Evolutionary conservation across 2,888 invertebrate genomes (phyloP).

Genomic region (Gerosis bhagava): DNA sequence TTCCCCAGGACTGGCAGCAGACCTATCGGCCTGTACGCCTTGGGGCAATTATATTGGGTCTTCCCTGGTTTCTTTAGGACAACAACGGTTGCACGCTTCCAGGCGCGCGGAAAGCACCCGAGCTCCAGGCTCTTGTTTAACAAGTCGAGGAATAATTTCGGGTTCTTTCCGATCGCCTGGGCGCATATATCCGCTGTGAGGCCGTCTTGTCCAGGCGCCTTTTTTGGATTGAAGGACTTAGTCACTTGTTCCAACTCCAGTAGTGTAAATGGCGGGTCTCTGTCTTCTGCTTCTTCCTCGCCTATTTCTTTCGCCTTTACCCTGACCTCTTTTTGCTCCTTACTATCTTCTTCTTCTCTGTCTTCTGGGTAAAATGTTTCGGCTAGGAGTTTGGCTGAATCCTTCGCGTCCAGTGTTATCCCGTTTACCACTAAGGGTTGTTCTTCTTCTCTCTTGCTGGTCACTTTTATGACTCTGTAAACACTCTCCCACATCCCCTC

Average conservation of each 20-base stretch:
- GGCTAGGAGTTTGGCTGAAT: background rate
- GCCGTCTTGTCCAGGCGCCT: background rate
- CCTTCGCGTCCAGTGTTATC: background rate
- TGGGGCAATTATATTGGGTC: background rate
- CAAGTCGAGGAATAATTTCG: background rate
- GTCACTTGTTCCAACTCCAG: background rate
- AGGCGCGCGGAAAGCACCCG: background rate
- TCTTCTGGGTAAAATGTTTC: no score
- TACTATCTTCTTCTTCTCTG: no score
- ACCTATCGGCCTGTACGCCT: slow-evolving; percentile 16
- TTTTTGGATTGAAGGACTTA: background rate
- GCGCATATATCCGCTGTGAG: background rate
- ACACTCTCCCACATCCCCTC: background rate
- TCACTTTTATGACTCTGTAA: background rate
- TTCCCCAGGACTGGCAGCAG: no score
- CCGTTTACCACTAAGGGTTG: background rate
- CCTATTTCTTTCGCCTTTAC: no score
- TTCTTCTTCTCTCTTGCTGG: background rate
- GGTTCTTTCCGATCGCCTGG: background rate
- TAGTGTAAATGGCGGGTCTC: background rate
- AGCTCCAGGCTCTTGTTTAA: background rate
- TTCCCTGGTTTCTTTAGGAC: slow-evolving; percentile 5
- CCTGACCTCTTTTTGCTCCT: no score
- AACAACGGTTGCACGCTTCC: background rate
- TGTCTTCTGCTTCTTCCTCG: no score